These are phyloP conservation scores for Bellardia pandia DNA, from an alignment of 2,888 invertebrate species.

Conservation along the genomic window DNA sequence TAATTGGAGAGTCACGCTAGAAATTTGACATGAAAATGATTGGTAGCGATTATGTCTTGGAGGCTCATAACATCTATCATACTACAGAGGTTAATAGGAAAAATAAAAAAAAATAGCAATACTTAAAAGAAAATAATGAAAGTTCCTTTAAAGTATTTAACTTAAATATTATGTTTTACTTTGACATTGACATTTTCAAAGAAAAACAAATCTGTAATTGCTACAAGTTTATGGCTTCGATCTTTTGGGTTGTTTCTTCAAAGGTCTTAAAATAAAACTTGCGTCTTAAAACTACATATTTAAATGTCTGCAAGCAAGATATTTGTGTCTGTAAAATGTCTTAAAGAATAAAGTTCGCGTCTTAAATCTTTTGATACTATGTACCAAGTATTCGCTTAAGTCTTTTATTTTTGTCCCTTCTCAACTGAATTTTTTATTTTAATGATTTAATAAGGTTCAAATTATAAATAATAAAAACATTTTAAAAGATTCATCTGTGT, in stretches of 20 bases:
- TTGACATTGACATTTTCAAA: conserved; percentile 9
- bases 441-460: no score
- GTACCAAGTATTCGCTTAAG: not conserved
- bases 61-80: conserved; percentile 94
- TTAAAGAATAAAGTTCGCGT: conserved; percentile 51
- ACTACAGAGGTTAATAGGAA: conserved; percentile 90
- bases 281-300: no score
- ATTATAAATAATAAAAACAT: no score
- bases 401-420: no score
- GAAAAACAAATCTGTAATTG: not conserved
- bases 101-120: conserved; percentile 3
- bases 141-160: conserved; percentile 39
- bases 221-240: not conserved
- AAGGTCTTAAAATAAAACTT: not conserved
- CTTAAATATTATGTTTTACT: conserved; percentile 1
- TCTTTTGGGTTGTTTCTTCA: not conserved
- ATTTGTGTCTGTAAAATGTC: not conserved
- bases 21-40: conserved; percentile 86
- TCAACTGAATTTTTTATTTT: no score
- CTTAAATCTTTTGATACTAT: conserved; percentile 66
- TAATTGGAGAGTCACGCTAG: conserved; percentile 68
- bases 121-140: conserved; percentile 45
- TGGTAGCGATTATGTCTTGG: conserved; percentile 93
- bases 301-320: not conserved
- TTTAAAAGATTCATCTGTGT: no score